Evolutionary conservation across 1,140 invertebrate species (phyloP), one percentile per base, ranked within the genome.

Genomic region (Tigriopus japonicus): DNA sequence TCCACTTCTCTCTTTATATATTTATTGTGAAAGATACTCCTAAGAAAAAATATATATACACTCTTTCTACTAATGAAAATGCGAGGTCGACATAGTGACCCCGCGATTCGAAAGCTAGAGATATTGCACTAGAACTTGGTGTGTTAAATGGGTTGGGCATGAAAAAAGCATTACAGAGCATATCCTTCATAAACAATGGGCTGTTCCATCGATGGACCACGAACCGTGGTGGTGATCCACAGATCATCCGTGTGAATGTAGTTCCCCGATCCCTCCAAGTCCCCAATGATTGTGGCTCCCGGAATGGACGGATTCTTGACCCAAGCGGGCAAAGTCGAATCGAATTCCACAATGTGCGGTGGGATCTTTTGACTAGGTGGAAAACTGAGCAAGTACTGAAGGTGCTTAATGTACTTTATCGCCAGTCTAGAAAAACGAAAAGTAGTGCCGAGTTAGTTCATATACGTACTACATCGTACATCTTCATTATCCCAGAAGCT

Each of bases 351-450:
- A 28, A 58, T 58, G 21, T 58, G 55, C 1, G 21, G 41, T 19
- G 55, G 55, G 42, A 58, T 58, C 55, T 58, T 58, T 42, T 58
- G 55, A 42, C 62, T 65, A 5, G 51, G 28, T 1, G 70, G 69
- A 42, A 63, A 60, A 6, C 67, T 64, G 62, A 83, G 67, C 59
- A 83, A 70, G 56, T 76, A 77, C 65, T 86, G 82, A 59, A 87
- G 72, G 66, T 86, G 81, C 58, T 81, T 75, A 61, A 87, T 87
- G 68, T 87, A 86, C 51, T 80, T 81, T 62, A 87, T 87, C 15
- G 85, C 84, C 71, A 82, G 76, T 63, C 81, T 82, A 69, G 19
- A 35, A 28, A 55, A 74, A 67, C n/a, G 40, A 51, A 45, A 61
- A 63, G 62, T 62, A 49, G 10, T 43, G 42, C 15, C 10, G 42